These are phyloP conservation scores for Anas platyrhynchos DNA, from an alignment of 2,113 vertebrate species.

Conservation along the genomic window DNA sequence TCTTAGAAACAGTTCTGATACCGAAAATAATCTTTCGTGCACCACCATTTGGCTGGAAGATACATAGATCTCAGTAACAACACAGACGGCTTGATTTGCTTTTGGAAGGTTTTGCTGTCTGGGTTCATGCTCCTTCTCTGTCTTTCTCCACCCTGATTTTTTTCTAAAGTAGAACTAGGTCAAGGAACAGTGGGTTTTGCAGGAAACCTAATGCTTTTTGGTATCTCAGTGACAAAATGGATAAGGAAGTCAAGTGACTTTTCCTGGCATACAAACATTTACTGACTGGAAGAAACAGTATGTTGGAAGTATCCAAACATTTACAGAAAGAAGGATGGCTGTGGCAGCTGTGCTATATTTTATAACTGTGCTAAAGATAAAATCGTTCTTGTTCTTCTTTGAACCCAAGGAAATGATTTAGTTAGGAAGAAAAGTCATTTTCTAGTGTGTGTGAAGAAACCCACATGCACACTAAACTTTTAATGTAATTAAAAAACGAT, in stretches of 20 bases:
- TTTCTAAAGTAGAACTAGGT: background rate
- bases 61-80: background rate
- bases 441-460: background rate
- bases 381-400: background rate
- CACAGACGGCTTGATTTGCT: background rate
- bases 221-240: background rate
- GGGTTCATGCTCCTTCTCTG: background rate
- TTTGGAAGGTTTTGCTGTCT: background rate
- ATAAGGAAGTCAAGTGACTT: background rate
- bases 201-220: background rate
- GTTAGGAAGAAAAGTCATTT: background rate
- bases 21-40: background rate
- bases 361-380: background rate
- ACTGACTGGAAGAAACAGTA: background rate
- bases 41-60: background rate
- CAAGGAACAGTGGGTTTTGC: background rate
- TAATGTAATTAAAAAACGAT: too few relatives aligned
- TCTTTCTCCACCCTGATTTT: background rate
- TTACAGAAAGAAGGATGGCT: background rate
- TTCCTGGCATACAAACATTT: background rate
- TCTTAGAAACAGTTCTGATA: background rate
- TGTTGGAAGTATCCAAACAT: background rate
- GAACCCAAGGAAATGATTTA: background rate
- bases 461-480: fast-evolving
- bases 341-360: background rate